Percentiles rank a stretch among this genome's conserved stretches.
These are phyloP conservation scores for Drosophila sordidula DNA, from an alignment of 2,888 invertebrate species.

Conservation along the genomic window DNA sequence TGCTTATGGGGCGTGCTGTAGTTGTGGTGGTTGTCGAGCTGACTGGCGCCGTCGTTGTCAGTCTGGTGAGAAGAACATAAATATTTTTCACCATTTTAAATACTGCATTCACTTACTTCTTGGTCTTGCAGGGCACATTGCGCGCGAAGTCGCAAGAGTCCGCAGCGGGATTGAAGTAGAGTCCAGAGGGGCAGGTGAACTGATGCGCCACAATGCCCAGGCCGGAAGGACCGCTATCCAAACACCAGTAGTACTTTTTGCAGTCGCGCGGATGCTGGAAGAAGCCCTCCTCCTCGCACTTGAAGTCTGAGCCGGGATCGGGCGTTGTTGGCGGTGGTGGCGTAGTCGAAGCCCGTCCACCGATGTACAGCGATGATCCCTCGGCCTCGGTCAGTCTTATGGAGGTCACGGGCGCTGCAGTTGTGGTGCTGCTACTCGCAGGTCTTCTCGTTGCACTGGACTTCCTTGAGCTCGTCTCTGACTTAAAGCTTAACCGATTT, in stretches of 20 bases:
- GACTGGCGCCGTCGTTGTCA: slow-evolving; percentile 86
- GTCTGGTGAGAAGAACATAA: slow-evolving; percentile 69
- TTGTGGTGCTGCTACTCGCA: slow-evolving; percentile 55
- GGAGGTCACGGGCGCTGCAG: slow-evolving; percentile 77
- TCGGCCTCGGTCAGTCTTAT: slow-evolving; percentile 77
- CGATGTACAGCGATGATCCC: slow-evolving; percentile 80
- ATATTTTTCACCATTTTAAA: not conserved
- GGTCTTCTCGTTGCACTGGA: slow-evolving; percentile 54
- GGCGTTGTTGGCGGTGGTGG: slow-evolving; percentile 92
- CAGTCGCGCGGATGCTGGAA: slow-evolving; percentile 96
- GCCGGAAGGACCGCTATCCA: slow-evolving; percentile 94
- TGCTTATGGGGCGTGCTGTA: slow-evolving; percentile 83
- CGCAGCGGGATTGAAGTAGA: slow-evolving; percentile 95
- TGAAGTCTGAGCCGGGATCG: slow-evolving; percentile 94
- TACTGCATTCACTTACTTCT: slow-evolving; percentile 73
- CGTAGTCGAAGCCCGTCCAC: slow-evolving; percentile 86
- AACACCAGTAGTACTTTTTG: slow-evolving; percentile 97
- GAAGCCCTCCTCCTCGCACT: slow-evolving; percentile 96
- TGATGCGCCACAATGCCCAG: slow-evolving; percentile 96
- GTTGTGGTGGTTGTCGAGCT: slow-evolving; percentile 85
- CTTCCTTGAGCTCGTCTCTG: slow-evolving; percentile 64
- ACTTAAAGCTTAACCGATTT: slow-evolving; percentile 68
- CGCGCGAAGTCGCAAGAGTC: slow-evolving; percentile 97
- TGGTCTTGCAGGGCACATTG: slow-evolving; percentile 92
- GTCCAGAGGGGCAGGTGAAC: slow-evolving; percentile 96